Percentiles rank a stretch among this genome's conserved stretches.
Evolutionary conservation across 2,797 vertebrate genomes (phyloP).

Genomic region (Sebastes itinus): DNA sequence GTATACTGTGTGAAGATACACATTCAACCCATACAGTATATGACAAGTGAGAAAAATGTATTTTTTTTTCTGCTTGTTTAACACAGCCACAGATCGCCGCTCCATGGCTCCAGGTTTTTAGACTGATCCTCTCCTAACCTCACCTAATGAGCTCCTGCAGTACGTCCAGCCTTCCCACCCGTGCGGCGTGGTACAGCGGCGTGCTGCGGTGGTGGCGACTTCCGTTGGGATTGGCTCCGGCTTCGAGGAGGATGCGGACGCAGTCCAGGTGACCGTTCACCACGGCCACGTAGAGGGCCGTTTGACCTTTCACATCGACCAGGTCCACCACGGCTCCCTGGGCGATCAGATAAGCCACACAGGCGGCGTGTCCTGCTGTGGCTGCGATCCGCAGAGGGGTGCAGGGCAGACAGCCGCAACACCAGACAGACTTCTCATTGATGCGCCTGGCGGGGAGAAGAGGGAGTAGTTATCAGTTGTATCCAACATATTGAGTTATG

Average conservation of each 20-base stretch:
- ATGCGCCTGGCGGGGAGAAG: slow-evolving; percentile 82
- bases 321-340: slow-evolving; percentile 92
- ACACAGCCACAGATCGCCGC: background rate
- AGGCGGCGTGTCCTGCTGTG: slow-evolving; percentile 89
- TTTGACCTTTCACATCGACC: slow-evolving; percentile 96
- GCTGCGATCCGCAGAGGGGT: slow-evolving; percentile 91
- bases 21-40: no score
- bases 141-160: slow-evolving; percentile 91
- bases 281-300: slow-evolving; percentile 91
- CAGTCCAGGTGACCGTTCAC: slow-evolving; percentile 94
- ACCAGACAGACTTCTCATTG: slow-evolving; percentile 96
- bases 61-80: no score
- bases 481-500: background rate
- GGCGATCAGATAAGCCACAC: slow-evolving; percentile 88
- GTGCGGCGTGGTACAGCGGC: slow-evolving; percentile 90
- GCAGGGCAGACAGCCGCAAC: slow-evolving; percentile 93
- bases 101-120: background rate
- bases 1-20: no score
- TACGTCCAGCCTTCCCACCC: slow-evolving; percentile 90
- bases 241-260: slow-evolving; percentile 89
- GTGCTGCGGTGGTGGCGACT: slow-evolving; percentile 95
- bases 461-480: background rate
- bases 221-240: slow-evolving; percentile 92
- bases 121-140: slow-evolving; percentile 26
- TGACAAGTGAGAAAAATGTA: no score